phyloP scores from a whole-genome alignment of 2,888 invertebrate genomes.

The Parnassius orleans region DNA sequence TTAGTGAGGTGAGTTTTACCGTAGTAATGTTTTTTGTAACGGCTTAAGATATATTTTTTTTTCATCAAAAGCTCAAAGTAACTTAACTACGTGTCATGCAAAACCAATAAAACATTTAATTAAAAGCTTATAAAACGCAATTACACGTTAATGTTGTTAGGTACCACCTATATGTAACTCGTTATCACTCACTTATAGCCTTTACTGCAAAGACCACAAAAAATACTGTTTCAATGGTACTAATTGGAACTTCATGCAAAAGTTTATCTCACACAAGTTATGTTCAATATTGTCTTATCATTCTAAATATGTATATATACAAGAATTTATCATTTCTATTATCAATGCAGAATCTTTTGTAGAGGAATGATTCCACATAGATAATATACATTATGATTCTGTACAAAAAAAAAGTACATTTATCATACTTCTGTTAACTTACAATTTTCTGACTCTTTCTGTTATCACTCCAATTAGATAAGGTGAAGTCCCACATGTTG shows the following conservation, averaged over 20 bases:
- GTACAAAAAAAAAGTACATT: constrained; percentile 27
- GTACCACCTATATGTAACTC: neutral
- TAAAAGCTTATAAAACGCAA: constrained; percentile 7
- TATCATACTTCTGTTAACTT: constrained; percentile 33
- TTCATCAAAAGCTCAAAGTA: constrained; percentile 15
- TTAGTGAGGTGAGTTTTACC: constrained; percentile 85
- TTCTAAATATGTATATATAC: constrained; percentile 9
- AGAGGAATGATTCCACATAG: neutral
- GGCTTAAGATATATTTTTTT: constrained; percentile 25
- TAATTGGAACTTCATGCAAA: constrained; percentile 13
- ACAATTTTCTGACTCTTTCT: constrained; percentile 29
- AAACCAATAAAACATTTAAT: constrained; percentile 14
- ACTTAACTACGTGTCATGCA: constrained; percentile 23
- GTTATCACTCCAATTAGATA: constrained; percentile 28
- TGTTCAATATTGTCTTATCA: constrained; percentile 6
- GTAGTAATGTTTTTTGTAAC: constrained; percentile 30
- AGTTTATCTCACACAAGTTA: constrained; percentile 5
- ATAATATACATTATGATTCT: no score
- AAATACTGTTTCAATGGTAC: constrained; percentile 5
- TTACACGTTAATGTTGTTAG: constrained; percentile 8
- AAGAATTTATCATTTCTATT: constrained; percentile 21
- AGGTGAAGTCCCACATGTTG: constrained; percentile 21
- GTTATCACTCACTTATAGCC: constrained; percentile 7
- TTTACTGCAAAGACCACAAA: constrained; percentile 7
- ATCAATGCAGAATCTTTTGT: constrained; percentile 30